These are phyloP conservation scores for Styela clava DNA, from an alignment of 23 tunicate species.

Conservation along the genomic window DNA sequence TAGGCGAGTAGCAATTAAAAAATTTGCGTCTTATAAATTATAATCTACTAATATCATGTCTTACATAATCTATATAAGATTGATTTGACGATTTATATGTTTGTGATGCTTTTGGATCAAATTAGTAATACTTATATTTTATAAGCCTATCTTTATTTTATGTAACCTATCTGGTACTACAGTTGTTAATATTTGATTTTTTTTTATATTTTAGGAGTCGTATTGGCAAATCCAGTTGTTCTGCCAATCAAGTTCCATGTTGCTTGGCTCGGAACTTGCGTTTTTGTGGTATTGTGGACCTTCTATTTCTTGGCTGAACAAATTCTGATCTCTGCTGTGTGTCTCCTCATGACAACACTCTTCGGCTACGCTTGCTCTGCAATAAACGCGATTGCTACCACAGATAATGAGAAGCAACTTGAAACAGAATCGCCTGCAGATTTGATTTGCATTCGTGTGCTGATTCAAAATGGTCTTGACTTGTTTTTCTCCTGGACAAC, in stretches of 20 bases:
- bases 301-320: constrained; percentile 3
- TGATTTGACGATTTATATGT: no score
- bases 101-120: no score
- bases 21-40: no score
- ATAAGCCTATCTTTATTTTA: no score
- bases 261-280: constrained; percentile 8
- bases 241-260: constrained; percentile 26
- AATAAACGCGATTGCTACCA: constrained; percentile 7
- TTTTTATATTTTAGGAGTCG: constrained; percentile 16
- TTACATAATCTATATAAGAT: no score
- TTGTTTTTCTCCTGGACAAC: constrained; percentile 18
- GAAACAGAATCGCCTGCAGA: neutral
- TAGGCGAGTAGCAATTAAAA: no score
- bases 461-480: constrained; percentile 21
- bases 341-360: constrained; percentile 1
- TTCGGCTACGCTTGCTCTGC: constrained; percentile 2
- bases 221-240: constrained; percentile 13
- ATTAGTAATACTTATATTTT: no score
- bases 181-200: no score
- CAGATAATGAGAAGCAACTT: neutral
- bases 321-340: constrained; percentile 7
- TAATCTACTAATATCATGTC: no score
- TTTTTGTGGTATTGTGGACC: constrained; percentile 12
- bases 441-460: constrained; percentile 31
- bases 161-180: no score